phyloP scores from a whole-genome alignment of 1,140 invertebrate genomes.

The Drosophila sp. region DNA sequence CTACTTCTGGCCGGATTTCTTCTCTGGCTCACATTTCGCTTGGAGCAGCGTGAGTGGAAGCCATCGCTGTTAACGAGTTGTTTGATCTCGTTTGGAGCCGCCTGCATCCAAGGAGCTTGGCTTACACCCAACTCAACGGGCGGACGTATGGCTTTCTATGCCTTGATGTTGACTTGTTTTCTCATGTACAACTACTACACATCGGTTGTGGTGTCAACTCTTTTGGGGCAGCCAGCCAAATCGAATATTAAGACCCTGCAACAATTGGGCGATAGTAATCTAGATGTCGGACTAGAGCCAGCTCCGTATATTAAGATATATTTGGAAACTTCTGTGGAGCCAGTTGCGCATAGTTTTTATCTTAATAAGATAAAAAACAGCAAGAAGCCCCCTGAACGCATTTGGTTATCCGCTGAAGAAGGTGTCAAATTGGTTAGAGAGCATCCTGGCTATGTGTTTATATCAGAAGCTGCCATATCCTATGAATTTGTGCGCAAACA shows the following conservation, averaged over 20 bases:
- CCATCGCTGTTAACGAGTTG: conserved; percentile 70
- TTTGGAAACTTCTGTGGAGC: conserved; percentile 44
- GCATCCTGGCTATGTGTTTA: conserved; percentile 65
- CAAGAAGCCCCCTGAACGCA: conserved; percentile 30
- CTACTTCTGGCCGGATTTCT: conserved; percentile 51
- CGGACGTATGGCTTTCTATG: conserved; percentile 72
- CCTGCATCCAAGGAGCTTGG: conserved; percentile 72
- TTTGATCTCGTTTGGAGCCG: conserved; percentile 67
- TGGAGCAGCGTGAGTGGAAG: conserved; percentile 47
- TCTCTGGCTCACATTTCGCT: conserved; percentile 64
- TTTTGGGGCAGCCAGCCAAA: conserved; percentile 62
- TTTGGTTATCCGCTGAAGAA: conserved; percentile 60
- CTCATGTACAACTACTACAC: conserved; percentile 81
- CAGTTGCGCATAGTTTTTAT: conserved; percentile 51
- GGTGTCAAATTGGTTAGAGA: conserved; percentile 60
- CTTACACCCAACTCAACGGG: conserved; percentile 65
- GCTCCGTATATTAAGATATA: conserved; percentile 57
- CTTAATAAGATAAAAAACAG: conserved; percentile 53
- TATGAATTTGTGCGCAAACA: conserved; percentile 60
- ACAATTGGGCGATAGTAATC: conserved; percentile 73
- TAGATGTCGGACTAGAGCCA: conserved; percentile 67
- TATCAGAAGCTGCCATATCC: conserved; percentile 59
- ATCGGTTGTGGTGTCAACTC: conserved; percentile 70
- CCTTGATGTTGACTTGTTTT: conserved; percentile 65
- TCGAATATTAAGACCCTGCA: conserved; percentile 70